Evolutionary conservation across 2,797 vertebrate species (phyloP).

Genomic region (Acanthis flammea): DNA sequence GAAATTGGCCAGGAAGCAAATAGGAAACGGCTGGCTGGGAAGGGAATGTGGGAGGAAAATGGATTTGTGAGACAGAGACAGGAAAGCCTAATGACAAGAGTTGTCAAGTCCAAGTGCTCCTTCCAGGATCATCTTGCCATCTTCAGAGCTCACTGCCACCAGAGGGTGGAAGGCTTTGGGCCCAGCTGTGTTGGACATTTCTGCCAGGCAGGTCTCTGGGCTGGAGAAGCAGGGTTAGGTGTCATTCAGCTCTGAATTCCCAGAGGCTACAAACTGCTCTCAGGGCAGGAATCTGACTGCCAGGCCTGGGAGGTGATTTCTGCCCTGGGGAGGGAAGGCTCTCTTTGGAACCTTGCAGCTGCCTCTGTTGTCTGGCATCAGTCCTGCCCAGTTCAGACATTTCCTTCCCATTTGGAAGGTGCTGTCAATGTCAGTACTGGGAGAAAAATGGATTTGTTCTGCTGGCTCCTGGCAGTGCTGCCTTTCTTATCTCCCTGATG

Average conservation of each 20-base stretch:
- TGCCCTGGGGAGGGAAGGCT: neutral
- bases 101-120: neutral
- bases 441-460: neutral
- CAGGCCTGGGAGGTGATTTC: neutral
- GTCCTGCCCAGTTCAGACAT: neutral
- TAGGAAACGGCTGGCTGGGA: neutral
- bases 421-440: neutral
- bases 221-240: neutral
- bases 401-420: neutral
- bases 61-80: neutral
- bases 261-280: neutral
- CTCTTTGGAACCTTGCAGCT: neutral
- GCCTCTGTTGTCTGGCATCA: neutral
- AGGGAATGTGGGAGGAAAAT: conserved; percentile 1
- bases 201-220: neutral
- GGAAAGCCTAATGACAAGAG: conserved; percentile 2
- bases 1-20: conserved; percentile 33
- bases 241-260: neutral
- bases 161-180: neutral
- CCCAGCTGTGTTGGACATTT: neutral
- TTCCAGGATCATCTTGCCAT: neutral
- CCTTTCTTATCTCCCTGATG: neutral
- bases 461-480: neutral
- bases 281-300: neutral
- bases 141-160: neutral